These are phyloP conservation scores for Pammene aurita DNA, from an alignment of 2,888 invertebrate species.

Conservation along the genomic window DNA sequence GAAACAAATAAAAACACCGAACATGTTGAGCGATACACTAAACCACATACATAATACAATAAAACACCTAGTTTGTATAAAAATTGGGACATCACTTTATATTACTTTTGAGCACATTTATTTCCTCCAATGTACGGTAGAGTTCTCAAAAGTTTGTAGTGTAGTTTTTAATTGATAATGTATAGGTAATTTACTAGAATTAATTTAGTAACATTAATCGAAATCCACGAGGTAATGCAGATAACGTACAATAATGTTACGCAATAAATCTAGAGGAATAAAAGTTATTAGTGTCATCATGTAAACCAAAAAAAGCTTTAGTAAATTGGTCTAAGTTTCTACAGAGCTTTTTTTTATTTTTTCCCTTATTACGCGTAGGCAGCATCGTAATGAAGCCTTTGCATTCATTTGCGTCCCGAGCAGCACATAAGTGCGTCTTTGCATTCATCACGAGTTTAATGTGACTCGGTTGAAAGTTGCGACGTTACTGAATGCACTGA, in stretches of 20 bases:
- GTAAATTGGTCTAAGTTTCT: not conserved
- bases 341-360: not conserved
- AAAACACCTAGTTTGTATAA: conserved; percentile 38
- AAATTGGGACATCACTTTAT: conserved; percentile 23
- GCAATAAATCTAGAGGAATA: not conserved
- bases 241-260: not conserved
- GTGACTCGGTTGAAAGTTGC: conserved; percentile 1
- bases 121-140: conserved; percentile 5
- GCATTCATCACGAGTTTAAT: conserved; percentile 2
- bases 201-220: not conserved
- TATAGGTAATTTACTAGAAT: too few relatives aligned
- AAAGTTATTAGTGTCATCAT: not conserved
- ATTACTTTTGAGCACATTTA: conserved; percentile 15
- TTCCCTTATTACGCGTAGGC: not conserved
- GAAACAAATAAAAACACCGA: conserved; percentile 71
- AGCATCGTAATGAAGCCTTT: conserved; percentile 10
- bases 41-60: conserved; percentile 47
- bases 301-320: not conserved
- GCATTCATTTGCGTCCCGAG: conserved; percentile 14
- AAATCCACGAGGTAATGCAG: not conserved
- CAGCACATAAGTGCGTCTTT: conserved; percentile 12
- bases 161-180: too few relatives aligned
- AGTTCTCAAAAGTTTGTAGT: not conserved
- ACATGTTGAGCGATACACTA: conserved; percentile 60
- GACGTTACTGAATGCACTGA: conserved; percentile 1